Percentiles rank a stretch among this genome's conserved stretches.
phyloP scores from a whole-genome alignment of 2,888 invertebrate species.

The Scelioninae gen. 1 region DNA sequence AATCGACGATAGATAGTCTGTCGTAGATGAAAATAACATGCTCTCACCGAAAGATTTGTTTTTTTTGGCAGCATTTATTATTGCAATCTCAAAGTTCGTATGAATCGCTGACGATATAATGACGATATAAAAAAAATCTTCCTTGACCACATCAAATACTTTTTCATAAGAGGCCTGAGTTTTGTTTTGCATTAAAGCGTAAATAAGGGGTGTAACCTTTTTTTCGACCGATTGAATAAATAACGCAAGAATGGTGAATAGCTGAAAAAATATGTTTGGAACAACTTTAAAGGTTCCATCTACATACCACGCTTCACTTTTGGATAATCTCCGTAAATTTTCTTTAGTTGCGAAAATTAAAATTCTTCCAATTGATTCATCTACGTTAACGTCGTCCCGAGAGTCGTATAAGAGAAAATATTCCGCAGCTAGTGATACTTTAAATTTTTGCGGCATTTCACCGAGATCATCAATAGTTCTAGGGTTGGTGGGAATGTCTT shows the following conservation, averaged over 20 bases:
- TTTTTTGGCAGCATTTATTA: too few relatives aligned
- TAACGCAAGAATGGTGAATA: background rate
- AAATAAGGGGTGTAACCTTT: background rate
- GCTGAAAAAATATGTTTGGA: background rate
- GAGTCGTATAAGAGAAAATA: background rate
- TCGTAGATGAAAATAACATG: too few relatives aligned
- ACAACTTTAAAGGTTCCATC: background rate
- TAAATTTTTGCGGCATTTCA: background rate
- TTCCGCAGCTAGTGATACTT: background rate
- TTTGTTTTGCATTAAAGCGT: background rate
- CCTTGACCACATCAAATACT: background rate
- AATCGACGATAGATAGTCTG: too few relatives aligned
- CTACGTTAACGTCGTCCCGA: background rate
- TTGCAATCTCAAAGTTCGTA: too few relatives aligned
- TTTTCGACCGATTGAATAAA: background rate
- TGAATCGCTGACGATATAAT: too few relatives aligned
- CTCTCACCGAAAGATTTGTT: too few relatives aligned
- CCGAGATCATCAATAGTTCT: background rate
- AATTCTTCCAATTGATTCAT: background rate
- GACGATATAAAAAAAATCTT: too few relatives aligned
- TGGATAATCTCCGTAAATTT: background rate
- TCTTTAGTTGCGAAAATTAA: background rate
- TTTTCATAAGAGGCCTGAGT: background rate
- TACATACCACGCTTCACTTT: background rate
- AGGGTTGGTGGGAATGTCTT: background rate